Base-by-base conservation (phyloP, 2,797 vertebrate species). In the Bufotes viridis region DNA sequence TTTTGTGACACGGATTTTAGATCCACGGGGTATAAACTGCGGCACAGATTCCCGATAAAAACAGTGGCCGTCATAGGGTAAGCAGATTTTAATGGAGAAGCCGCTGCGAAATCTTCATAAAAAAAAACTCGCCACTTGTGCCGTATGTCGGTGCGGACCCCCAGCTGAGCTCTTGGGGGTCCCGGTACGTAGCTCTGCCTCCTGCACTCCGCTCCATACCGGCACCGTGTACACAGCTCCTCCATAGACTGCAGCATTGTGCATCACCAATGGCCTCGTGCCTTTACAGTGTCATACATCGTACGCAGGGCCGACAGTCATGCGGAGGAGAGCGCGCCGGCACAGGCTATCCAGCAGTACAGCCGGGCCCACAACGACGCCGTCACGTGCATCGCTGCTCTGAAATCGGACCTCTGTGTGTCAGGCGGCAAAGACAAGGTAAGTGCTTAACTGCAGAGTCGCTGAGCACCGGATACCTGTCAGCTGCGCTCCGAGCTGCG, bases 371-470 rank as follows among this genome's bases (percentile, higher is more conserved):
- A 99, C 86, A 86, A 90, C 0, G 96, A 95, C 0, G 92, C 96
- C 0, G 94, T 98, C 90, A 96, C 96, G 87, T 95, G 94, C 0
- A 95, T 99, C 90, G 95, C 96, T 82, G 95, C 94, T 79, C 94
- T 99, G 91, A 94, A 91, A 60, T 94, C 96, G 60, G 96, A 98
- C 11, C 94, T 97, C 29, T 98, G 97, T 58, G 95, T 98, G 88
- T 98, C 97, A 0, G 98, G 97, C 81, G 97, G 98, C n/a, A 96
- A 91, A 92, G 97, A 98, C 91, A 97, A 97, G 95, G 96, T 96
- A 88, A n/a, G 84, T 55, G 18, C 14, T 74, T 51, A 53, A 61
- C 51, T 60, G 82, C 34, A 14, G 22, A 53, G 14, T 15, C 82
- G 60, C 26, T 57, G 57, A 22, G 72, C 26, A 18, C 18, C 29